Evolutionary conservation across 64 coral and sea anemone species (phyloP).

Genomic region (Platygyra sinensis): DNA sequence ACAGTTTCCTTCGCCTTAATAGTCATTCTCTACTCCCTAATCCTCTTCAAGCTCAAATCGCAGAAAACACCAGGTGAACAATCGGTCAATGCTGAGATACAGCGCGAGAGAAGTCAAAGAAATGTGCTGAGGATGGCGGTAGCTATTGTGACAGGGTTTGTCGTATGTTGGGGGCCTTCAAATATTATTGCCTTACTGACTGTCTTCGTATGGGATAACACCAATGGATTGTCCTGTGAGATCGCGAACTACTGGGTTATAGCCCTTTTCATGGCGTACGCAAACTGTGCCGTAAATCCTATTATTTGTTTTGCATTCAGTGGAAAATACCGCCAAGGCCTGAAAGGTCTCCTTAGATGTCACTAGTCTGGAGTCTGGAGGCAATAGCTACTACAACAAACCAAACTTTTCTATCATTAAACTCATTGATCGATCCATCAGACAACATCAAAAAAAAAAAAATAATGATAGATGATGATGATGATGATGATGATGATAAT

Average conservation of each 20-base stretch:
- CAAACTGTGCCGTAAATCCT: background rate
- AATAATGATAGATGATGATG: too few species aligned
- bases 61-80: background rate
- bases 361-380: too few species aligned
- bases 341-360: background rate
- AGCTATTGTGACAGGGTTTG: background rate
- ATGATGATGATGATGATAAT: too few species aligned
- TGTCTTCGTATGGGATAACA: too few species aligned
- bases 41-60: background rate
- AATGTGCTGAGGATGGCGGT: background rate
- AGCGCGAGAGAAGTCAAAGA: background rate
- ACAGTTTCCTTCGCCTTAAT: background rate
- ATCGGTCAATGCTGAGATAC: background rate
- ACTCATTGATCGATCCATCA: too few species aligned
- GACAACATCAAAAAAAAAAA: too few species aligned
- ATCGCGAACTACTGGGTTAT: too few species aligned
- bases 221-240: too few species aligned
- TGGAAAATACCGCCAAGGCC: background rate
- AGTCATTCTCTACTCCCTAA: background rate
- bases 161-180: background rate
- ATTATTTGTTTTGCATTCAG: background rate
- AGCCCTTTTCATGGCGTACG: background rate
- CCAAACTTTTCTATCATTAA: too few species aligned
- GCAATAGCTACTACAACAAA: too few species aligned
- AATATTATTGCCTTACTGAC: background rate